phyloP scores from a whole-genome alignment of 2,888 invertebrate genomes.

The Kuschelorhynchus macadamiae region DNA sequence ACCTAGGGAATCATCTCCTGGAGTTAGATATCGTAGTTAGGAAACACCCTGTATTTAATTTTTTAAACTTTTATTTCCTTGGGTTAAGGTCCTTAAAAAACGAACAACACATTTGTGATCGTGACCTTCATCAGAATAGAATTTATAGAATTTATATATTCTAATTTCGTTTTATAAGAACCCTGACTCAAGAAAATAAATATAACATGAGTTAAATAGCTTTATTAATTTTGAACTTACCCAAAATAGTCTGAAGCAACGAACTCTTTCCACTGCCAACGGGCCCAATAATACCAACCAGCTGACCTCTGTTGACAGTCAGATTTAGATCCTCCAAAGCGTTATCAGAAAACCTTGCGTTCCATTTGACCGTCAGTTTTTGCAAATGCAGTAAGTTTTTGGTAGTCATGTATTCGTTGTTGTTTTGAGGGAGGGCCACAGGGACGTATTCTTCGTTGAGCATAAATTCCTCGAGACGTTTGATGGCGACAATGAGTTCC shows the following conservation, averaged over 20 bases:
- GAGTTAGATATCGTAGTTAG: too few species aligned
- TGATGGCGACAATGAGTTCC: constrained; percentile 68
- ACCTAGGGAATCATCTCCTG: too few species aligned
- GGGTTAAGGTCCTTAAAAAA: too few species aligned
- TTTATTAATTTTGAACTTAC: too few species aligned
- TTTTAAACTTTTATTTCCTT: too few species aligned
- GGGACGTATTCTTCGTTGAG: constrained; percentile 62
- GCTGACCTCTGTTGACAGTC: constrained; percentile 59
- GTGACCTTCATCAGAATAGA: too few species aligned
- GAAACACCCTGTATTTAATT: too few species aligned
- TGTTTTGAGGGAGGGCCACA: constrained; percentile 44
- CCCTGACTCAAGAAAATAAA: too few species aligned
- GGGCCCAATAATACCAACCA: constrained; percentile 73
- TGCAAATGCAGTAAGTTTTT: constrained; percentile 59
- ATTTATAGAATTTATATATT: too few species aligned
- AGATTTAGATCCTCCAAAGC: constrained; percentile 63
- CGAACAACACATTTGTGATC: too few species aligned
- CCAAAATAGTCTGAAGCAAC: constrained; percentile 79
- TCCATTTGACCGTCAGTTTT: constrained; percentile 65
- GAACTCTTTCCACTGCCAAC: constrained; percentile 78
- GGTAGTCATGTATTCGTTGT: constrained; percentile 40
- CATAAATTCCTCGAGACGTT: constrained; percentile 66
- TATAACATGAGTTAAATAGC: too few species aligned
- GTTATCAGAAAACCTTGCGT: constrained; percentile 59
- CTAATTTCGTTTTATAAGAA: too few species aligned